Evolutionary conservation across 2,888 invertebrate species (phyloP), one percentile per base, ranked within the genome.

Genomic region (Aproaerema taeniolella): DNA sequence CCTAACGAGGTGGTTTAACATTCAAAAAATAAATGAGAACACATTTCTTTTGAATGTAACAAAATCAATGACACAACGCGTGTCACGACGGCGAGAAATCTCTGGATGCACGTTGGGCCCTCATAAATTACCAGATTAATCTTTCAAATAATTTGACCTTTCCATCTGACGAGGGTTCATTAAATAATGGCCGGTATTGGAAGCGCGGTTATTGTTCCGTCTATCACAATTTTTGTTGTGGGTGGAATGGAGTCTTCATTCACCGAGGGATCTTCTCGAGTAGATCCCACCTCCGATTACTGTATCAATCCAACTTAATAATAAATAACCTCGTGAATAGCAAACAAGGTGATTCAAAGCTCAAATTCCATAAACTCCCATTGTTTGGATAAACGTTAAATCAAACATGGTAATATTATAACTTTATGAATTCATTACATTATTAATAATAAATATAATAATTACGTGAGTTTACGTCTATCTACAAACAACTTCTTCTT

Each of bases 81-180:
- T 64, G 65, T 73, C 76, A 72, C 8, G 20, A 4, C 4, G 58
- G 64, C 69, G 70, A 75, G 74, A 76, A 77, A 76, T 78, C 73
- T 74, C 74, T 63, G 59, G 63, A 67, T 71, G 66, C 68, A 68
- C 70, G 69, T 77, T 75, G 67, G 71, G 64, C 72, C 75, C 76
- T 75, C 80, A 83, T 83, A 81, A 79, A 78, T 83, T 76, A 82
- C 67, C 68, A 80, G 85, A 85, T 86, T 85, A 86, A 86, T 85
- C 85, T 83, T 80, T 80, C 76, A 85, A 85, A 85, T 80, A 83
- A 83, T 86, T 83, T 85, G 86, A 86, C 85, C 86, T 86, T 82
- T 83, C 69, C 80, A 79, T 79, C 70, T 81, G 85, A 83, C 85
- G 81, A 85, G 85, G 85, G 83, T 85, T 83, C 81, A 85, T 85